A percentile compares a stretch with the other conserved stretches of the same genome.
Evolutionary conservation across 2,113 vertebrate genomes (phyloP).

Genomic region (Phyllostomus discolor): DNA sequence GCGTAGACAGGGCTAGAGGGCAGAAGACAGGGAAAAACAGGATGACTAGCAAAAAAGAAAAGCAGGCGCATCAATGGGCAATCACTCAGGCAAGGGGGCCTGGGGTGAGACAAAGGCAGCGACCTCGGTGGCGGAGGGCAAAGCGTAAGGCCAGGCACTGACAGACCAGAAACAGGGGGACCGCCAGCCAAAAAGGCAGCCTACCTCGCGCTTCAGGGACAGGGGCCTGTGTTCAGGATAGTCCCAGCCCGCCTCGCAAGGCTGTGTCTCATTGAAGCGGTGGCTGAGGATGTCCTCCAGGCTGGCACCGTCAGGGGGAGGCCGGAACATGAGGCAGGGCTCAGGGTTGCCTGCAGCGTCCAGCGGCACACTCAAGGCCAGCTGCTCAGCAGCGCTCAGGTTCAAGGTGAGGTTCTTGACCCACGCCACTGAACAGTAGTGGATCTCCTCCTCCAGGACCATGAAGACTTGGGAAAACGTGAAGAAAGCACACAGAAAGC

Average conservation of each 20-base stretch:
- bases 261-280: slow-evolving; percentile 81
- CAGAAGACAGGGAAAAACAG: not conserved
- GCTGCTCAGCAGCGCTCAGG: slow-evolving; percentile 79
- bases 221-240: slow-evolving; percentile 75
- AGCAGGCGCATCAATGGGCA: fast-evolving
- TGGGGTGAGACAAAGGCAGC: not conserved
- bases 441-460: slow-evolving; percentile 72
- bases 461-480: slow-evolving; percentile 88
- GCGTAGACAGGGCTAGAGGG: not conserved
- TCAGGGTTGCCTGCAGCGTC: slow-evolving; percentile 73
- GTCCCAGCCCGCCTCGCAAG: slow-evolving; percentile 81
- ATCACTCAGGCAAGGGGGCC: fast-evolving
- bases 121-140: fast-evolving
- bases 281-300: slow-evolving; percentile 80
- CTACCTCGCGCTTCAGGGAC: slow-evolving; percentile 81
- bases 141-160: not conserved
- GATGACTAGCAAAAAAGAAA: not conserved
- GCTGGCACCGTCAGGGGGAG: slow-evolving; percentile 74
- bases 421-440: slow-evolving; percentile 89
- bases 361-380: slow-evolving; percentile 84
- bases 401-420: slow-evolving; percentile 79
- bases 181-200: not conserved
- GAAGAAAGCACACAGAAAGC: slow-evolving; percentile 79
- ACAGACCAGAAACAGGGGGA: fast-evolving
- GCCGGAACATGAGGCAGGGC: slow-evolving; percentile 87